phyloP scores from a whole-genome alignment of 2,113 vertebrate species.

The Coptodon bakossiorum region DNA sequence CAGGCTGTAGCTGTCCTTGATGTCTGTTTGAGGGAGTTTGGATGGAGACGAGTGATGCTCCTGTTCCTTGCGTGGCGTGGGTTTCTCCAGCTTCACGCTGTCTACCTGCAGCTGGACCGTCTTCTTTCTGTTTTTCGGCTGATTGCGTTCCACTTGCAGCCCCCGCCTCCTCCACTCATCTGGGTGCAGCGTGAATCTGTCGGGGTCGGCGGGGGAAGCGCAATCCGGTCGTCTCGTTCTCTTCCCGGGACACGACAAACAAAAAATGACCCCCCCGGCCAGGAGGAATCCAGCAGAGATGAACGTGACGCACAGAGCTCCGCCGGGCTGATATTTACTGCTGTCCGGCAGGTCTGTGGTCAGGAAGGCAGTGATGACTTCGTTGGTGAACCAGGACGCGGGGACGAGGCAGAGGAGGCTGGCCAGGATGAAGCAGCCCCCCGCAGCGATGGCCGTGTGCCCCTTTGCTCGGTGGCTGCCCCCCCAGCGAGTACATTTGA shows the following conservation, averaged over 20 bases:
- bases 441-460: constrained; percentile 79
- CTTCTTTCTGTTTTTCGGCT: constrained; percentile 14
- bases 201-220: constrained; percentile 9
- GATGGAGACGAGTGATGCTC: constrained; percentile 27
- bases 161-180: neutral
- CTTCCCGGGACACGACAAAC: constrained; percentile 76
- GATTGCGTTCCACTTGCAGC: neutral
- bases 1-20: constrained; percentile 73
- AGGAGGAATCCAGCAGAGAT: constrained; percentile 83
- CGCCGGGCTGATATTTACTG: constrained; percentile 84
- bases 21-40: constrained; percentile 55
- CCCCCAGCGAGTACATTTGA: constrained; percentile 87
- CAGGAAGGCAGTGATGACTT: constrained; percentile 81
- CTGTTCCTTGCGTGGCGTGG: neutral
- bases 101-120: constrained; percentile 19
- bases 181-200: neutral
- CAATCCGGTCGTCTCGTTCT: constrained; percentile 52
- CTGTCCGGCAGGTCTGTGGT: constrained; percentile 79
- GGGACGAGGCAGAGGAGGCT: constrained; percentile 80
- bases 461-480: constrained; percentile 78
- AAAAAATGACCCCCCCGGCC: constrained; percentile 81
- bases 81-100: neutral
- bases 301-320: constrained; percentile 84
- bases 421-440: constrained; percentile 80
- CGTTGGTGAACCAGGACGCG: constrained; percentile 85